Conservation (phyloP, 2,113 vertebrate genomes). For the Myrmecophaga tridactyla region DNA sequence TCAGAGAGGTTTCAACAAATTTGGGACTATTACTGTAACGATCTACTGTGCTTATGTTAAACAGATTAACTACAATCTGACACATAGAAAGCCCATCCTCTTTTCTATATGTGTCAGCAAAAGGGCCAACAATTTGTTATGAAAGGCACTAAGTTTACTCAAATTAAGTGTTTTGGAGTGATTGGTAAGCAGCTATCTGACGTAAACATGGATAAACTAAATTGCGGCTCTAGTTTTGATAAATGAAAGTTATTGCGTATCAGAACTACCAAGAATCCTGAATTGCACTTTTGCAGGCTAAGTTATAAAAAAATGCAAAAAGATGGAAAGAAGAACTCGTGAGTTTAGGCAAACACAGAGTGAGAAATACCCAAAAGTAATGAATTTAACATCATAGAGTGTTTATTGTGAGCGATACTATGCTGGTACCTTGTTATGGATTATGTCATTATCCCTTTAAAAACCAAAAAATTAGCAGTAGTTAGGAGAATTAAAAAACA, state of each 20-base stretch:
- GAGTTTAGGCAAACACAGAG: neutral
- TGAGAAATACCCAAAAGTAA: neutral
- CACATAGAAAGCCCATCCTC: neutral
- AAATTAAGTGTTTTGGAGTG: neutral
- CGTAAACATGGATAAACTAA: neutral
- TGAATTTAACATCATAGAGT: neutral
- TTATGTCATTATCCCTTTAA: neutral
- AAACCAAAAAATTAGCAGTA: constrained; percentile 28
- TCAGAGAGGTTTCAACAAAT: constrained; percentile 20
- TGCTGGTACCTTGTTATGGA: neutral
- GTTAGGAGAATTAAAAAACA: neutral
- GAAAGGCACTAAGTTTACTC: neutral
- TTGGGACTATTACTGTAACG: neutral
- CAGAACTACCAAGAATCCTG: neutral
- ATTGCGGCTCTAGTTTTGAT: neutral
- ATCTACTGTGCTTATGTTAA: neutral
- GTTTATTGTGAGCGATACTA: neutral
- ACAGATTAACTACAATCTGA: neutral
- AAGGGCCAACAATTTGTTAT: neutral
- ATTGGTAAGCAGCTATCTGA: neutral
- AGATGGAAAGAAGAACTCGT: neutral
- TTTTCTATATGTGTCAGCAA: neutral
- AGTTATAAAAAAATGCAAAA: neutral
- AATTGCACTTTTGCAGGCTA: neutral
- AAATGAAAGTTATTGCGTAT: neutral